phyloP scores from a whole-genome alignment of 1,140 invertebrate genomes.

The Onthophagus taurus region DNA sequence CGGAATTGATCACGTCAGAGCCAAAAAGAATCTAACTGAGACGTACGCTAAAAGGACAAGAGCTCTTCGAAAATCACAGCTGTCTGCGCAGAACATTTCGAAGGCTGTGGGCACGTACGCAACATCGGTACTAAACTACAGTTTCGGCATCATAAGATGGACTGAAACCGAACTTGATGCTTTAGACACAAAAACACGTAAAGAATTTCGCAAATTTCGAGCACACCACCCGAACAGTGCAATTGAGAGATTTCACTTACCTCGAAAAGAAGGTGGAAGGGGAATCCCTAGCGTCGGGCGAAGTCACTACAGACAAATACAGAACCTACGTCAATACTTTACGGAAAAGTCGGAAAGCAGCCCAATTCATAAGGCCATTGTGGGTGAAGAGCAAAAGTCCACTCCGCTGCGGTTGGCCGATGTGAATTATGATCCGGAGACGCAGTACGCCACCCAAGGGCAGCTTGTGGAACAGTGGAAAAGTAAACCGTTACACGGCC shows the following conservation, averaged over 20 bases:
- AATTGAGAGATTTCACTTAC: constrained; percentile 5
- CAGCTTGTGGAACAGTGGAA: background rate
- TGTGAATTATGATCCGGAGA: background rate
- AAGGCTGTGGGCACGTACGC: background rate
- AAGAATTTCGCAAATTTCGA: background rate
- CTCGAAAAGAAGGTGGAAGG: constrained; percentile 3
- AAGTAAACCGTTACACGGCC: background rate
- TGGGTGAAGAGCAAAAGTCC: background rate
- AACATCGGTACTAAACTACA: background rate
- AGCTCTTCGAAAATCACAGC: background rate
- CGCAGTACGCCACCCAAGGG: background rate
- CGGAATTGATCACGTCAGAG: background rate
- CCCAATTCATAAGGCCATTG: background rate
- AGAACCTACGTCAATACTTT: background rate
- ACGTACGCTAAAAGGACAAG: background rate
- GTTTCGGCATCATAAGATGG: background rate
- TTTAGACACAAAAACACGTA: background rate
- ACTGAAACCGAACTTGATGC: background rate
- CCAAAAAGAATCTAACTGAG: background rate
- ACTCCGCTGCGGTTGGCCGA: background rate
- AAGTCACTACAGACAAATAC: background rate
- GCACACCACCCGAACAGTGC: background rate
- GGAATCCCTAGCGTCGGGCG: background rate
- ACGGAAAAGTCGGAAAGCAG: background rate
- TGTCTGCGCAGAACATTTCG: background rate